phyloP scores from a whole-genome alignment of 2,113 vertebrate species.

The Apteryx mantelli region DNA sequence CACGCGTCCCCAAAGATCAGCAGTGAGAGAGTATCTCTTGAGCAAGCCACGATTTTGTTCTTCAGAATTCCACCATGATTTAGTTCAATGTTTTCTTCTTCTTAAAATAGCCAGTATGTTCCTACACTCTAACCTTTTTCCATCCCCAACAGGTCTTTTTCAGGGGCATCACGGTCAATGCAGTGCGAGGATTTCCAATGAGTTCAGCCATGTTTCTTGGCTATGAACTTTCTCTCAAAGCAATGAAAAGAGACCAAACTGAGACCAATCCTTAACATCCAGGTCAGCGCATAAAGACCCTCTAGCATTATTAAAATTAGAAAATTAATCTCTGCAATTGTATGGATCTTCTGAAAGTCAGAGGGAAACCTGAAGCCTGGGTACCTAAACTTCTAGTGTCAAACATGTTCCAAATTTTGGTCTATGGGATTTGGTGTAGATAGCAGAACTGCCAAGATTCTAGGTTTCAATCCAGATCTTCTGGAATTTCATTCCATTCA shows the following conservation, averaged over 20 bases:
- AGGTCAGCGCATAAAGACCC: conserved; percentile 68
- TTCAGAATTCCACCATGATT: background rate
- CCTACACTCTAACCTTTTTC: conserved; percentile 39
- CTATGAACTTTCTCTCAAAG: conserved; percentile 92
- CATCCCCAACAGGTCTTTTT: conserved; percentile 89
- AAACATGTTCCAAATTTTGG: background rate
- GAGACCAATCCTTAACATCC: conserved; percentile 70
- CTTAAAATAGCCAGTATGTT: background rate
- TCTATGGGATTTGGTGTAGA: background rate
- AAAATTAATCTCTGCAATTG: background rate
- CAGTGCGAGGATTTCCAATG: conserved; percentile 92
- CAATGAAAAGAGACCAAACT: conserved; percentile 78
- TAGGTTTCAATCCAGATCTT: background rate
- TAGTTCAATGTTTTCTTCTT: background rate
- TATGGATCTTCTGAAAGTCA: background rate
- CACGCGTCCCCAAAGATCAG: background rate
- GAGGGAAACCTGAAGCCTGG: background rate
- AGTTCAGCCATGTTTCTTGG: conserved; percentile 95
- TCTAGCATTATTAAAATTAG: conserved; percentile 4
- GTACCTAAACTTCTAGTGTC: background rate
- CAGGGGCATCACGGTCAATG: conserved; percentile 88
- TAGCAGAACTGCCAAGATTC: background rate
- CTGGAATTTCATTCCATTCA: background rate
- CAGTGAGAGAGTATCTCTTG: background rate
- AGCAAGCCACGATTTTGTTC: background rate